A percentile compares a stretch with the other conserved stretches of the same genome.
phyloP scores from a whole-genome alignment of 2,797 vertebrate genomes.

The Scyliorhinus canicula region DNA sequence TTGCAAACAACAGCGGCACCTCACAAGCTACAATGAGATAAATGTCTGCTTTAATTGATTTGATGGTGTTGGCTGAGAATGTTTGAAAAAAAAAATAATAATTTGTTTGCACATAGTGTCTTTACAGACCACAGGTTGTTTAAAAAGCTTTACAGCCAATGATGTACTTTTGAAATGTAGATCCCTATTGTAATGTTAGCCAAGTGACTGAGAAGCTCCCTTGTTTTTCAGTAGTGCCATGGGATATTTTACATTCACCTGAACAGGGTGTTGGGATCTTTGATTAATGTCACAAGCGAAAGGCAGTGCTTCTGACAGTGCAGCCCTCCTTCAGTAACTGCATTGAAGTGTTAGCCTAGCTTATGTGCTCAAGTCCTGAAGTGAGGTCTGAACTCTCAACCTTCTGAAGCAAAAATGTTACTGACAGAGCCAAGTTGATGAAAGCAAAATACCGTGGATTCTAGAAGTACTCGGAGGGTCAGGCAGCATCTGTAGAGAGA shows the following conservation, averaged over 20 bases:
- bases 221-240: neutral
- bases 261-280: neutral
- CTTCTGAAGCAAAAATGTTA: neutral
- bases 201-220: neutral
- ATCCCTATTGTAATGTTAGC: neutral
- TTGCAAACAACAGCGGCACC: neutral
- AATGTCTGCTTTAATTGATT: neutral
- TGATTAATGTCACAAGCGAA: neutral
- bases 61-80: neutral
- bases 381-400: neutral
- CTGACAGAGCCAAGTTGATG: neutral
- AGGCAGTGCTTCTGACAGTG: neutral
- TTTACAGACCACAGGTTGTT: neutral
- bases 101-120: no score
- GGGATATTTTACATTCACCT: neutral
- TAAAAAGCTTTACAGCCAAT: neutral
- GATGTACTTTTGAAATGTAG: neutral
- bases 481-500: neutral
- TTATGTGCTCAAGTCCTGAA: neutral
- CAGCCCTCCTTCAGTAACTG: neutral
- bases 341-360: neutral
- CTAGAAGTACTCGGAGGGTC: neutral
- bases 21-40: neutral
- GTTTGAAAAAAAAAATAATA: neutral
- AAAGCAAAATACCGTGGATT: neutral